Evolutionary conservation across 2,797 vertebrate species (phyloP).

Genomic region (Megalops cyprinoides): DNA sequence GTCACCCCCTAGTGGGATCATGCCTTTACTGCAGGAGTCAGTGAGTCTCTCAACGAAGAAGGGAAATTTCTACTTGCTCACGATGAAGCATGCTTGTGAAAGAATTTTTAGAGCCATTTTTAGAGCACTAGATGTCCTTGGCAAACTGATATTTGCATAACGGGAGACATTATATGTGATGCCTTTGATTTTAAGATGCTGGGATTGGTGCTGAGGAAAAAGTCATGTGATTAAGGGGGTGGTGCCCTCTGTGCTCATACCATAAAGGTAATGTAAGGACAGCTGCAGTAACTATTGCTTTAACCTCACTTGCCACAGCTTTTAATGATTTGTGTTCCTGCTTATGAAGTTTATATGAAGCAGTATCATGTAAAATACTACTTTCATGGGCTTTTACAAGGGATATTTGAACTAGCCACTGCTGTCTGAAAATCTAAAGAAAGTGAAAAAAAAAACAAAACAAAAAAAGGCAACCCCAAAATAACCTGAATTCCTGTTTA

Average conservation of each 20-base stretch:
- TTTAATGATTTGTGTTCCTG: not conserved
- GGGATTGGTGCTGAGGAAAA: slow-evolving; percentile 8
- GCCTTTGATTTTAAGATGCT: not conserved
- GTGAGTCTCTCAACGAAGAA: not conserved
- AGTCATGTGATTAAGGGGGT: slow-evolving; percentile 23
- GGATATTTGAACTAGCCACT: slow-evolving; percentile 40
- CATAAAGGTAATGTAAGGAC: slow-evolving; percentile 55
- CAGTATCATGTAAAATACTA: slow-evolving; percentile 4
- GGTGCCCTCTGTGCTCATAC: slow-evolving; percentile 32
- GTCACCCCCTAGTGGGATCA: not conserved
- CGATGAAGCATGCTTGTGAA: not conserved
- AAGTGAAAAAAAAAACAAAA: slow-evolving; percentile 42
- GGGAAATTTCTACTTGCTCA: not conserved
- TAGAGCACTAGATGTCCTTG: not conserved
- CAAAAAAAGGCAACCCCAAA: not conserved
- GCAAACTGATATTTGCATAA: not conserved
- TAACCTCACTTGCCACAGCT: not conserved
- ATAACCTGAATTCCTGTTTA: slow-evolving; percentile 35
- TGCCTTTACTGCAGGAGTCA: not conserved
- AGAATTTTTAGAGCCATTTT: not conserved
- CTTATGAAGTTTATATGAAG: not conserved
- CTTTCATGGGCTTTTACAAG: slow-evolving; percentile 34
- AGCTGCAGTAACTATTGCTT: slow-evolving; percentile 36
- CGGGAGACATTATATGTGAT: not conserved
- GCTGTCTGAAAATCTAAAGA: slow-evolving; percentile 31